Conservation (phyloP, 2,888 invertebrate genomes). For the Gerris lacustris region DNA sequence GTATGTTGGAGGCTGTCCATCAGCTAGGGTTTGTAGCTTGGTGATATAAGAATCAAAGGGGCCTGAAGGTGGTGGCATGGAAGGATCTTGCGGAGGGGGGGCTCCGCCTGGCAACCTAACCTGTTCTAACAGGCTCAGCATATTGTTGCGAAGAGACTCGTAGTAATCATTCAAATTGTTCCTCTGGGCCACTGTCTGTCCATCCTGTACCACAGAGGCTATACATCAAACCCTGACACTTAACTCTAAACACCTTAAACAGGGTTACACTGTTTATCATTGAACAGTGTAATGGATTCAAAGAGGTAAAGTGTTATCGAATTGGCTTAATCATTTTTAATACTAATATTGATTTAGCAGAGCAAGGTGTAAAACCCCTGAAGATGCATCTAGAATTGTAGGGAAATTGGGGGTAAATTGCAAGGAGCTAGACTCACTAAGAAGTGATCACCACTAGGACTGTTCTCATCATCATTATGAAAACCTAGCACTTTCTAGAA, state of each 20-base stretch:
- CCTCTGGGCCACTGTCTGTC: slow-evolving; percentile 37
- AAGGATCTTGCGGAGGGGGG: slow-evolving; percentile 37
- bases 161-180: slow-evolving; percentile 84
- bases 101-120: slow-evolving; percentile 66
- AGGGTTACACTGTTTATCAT: no score
- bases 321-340: no score
- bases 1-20: slow-evolving; percentile 37
- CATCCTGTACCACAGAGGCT: slow-evolving; percentile 6
- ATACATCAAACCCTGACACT: background rate
- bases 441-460: no score
- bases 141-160: slow-evolving; percentile 82
- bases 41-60: slow-evolving; percentile 88
- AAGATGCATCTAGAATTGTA: no score
- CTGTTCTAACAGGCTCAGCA: slow-evolving; percentile 80
- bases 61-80: slow-evolving; percentile 66
- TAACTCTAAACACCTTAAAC: background rate
- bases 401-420: no score
- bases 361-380: no score
- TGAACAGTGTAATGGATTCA: no score
- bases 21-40: slow-evolving; percentile 80
- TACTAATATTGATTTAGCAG: no score
- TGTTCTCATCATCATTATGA: no score
- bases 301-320: no score
- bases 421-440: no score
- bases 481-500: no score